Evolutionary conservation across 1,140 invertebrate genomes (phyloP), one percentile per base, ranked within the genome.

Genomic region (Aphelenchoides avenae): DNA sequence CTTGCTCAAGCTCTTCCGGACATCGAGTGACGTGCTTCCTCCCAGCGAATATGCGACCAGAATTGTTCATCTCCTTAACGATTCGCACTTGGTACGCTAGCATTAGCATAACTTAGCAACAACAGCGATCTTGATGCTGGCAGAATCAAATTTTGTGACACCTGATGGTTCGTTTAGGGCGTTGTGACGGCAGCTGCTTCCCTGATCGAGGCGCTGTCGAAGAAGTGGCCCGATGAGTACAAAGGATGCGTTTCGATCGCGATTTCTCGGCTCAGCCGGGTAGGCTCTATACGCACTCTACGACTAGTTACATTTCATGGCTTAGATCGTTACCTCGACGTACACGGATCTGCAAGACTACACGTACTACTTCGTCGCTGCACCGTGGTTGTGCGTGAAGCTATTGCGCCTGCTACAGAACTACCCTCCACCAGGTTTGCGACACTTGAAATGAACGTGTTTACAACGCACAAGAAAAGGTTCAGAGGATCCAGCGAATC

Each of bases 351-450:
- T 73, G 15, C 80, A 90, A 84, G 95, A 99, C 80, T 99, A 99
- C 77, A 98, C 95, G 0, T 99, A 99, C 79, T 99, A 99, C 76
- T 99, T 99, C 84, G 94, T 99, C 33, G 93, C 95, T 56, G 95
- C 95, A 27, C 95, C 95, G 11, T 99, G 95, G 95, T 83, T 99
- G 1, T 97, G 92, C 50, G 93, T 99, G 3, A 99, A 99, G 82
- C 81, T 99, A 43, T 81, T 99, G 52, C 83, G 92, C 66, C 82
- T 99, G 49, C 80, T 99, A 55, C 95, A 99, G 81, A 98, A 98
- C 78, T 99, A 98, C 78, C 92, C 91, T 53, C 91, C 93, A 26
- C 91, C 91, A 75, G 87, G 87, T 84, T 85, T 75, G n/a, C 11
- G 11, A 36, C 11, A 36, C 11, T 11, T 13, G n/a, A 36, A 36